Percentiles rank a stretch among this genome's conserved stretches.
These are phyloP conservation scores for Watsonalla cultraria DNA, from an alignment of 2,888 invertebrate species.

Conservation along the genomic window DNA sequence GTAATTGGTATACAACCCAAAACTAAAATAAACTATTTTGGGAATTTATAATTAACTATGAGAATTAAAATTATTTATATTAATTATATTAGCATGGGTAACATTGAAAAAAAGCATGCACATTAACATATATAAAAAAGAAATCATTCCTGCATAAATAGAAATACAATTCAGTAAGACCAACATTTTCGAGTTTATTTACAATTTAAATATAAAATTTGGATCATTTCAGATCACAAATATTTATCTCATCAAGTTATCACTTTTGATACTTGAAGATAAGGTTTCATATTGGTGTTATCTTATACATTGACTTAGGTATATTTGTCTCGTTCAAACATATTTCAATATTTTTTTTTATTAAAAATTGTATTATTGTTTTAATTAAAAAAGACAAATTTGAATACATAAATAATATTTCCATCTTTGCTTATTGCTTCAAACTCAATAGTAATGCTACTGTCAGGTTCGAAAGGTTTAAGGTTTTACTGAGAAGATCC, in stretches of 20 bases:
- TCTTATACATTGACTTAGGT: neutral
- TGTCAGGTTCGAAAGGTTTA: too few relatives aligned
- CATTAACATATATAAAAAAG: too few relatives aligned
- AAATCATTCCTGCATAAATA: too few relatives aligned
- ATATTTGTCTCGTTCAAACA: neutral
- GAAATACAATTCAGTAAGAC: too few relatives aligned
- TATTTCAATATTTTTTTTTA: neutral
- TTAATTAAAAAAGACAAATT: conserved; percentile 5
- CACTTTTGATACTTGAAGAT: neutral
- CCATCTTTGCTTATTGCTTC: conserved; percentile 1
- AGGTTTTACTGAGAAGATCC: too few relatives aligned
- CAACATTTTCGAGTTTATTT: neutral
- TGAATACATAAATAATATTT: neutral
- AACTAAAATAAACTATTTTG: too few relatives aligned
- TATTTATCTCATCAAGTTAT: neutral
- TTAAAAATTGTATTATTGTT: neutral
- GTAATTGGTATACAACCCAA: too few relatives aligned
- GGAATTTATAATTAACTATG: too few relatives aligned
- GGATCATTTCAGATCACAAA: neutral
- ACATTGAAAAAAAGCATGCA: too few relatives aligned
- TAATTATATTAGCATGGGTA: too few relatives aligned
- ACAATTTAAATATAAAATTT: neutral
- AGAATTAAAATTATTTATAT: too few relatives aligned
- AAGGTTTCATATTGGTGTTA: neutral
- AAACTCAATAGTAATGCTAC: too few relatives aligned